These are phyloP conservation scores for Pachypsylla venusta DNA, from an alignment of 1,140 invertebrate genomes.

Conservation along the genomic window DNA sequence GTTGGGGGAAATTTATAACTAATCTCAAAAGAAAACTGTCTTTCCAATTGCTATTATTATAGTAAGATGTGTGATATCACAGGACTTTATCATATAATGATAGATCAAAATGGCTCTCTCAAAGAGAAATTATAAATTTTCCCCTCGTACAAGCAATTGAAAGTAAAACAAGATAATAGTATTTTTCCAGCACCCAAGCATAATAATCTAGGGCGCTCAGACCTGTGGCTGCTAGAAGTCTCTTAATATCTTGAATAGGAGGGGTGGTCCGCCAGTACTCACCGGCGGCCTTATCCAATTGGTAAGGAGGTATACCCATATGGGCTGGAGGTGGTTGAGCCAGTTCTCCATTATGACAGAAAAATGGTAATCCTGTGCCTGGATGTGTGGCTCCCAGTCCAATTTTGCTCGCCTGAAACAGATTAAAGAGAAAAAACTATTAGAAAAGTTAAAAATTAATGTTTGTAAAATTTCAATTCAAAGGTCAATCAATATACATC, in stretches of 20 bases:
- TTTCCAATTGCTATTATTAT: no score
- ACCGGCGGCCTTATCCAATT: slow-evolving; percentile 58
- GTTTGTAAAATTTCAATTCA: no score
- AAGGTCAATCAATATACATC: no score
- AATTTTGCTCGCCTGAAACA: slow-evolving; percentile 78
- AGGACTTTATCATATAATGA: no score
- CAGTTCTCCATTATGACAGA: slow-evolving; percentile 75
- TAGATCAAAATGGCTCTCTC: no score
- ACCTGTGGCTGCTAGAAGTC: slow-evolving; percentile 5
- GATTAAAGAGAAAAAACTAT: slow-evolving; percentile 31
- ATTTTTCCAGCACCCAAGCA: slow-evolving; percentile 6
- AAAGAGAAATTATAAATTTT: no score
- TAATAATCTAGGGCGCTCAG: slow-evolving; percentile 2
- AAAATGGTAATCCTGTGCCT: slow-evolving; percentile 58
- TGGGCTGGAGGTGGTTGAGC: slow-evolving; percentile 84
- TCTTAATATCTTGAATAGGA: slow-evolving; percentile 4
- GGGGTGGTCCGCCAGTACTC: slow-evolving; percentile 33
- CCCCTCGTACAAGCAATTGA: no score
- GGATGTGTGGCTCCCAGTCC: slow-evolving; percentile 50
- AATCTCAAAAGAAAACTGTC: no score
- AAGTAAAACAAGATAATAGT: no score
- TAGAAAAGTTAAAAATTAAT: no score
- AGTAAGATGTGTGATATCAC: no score
- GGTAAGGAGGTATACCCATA: slow-evolving; percentile 91
- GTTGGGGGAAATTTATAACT: no score